phyloP scores from a whole-genome alignment of 2,888 invertebrate genomes.

The Microchrysa polita region DNA sequence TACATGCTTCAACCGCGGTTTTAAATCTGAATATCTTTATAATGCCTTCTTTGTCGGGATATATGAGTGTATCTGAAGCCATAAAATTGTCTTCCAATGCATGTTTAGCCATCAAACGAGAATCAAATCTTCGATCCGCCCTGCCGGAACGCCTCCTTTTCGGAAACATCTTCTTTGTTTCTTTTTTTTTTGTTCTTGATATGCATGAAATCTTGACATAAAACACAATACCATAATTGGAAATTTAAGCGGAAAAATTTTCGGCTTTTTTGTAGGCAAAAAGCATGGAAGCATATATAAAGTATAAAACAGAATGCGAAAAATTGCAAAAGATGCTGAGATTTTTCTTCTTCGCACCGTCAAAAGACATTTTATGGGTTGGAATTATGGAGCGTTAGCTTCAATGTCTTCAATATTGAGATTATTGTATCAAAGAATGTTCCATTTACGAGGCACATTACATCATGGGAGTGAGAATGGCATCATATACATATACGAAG shows the following conservation, averaged over 20 bases:
- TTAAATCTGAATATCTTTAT: slow-evolving; percentile 34
- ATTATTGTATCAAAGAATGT: slow-evolving; percentile 37
- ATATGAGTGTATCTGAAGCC: slow-evolving; percentile 10
- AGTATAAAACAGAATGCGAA: slow-evolving; percentile 29
- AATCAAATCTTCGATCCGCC: slow-evolving; percentile 14
- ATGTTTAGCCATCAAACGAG: slow-evolving; percentile 31
- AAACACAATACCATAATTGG: slow-evolving; percentile 47
- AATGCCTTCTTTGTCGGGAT: slow-evolving; percentile 23
- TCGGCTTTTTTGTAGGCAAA: slow-evolving; percentile 6
- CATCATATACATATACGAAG: not conserved
- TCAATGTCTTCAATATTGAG: slow-evolving; percentile 37
- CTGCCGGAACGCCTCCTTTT: slow-evolving; percentile 7
- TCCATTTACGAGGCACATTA: slow-evolving; percentile 8
- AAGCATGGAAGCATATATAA: not conserved
- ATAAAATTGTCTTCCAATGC: slow-evolving; percentile 38
- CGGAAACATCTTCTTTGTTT: too few relatives aligned
- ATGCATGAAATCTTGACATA: slow-evolving; percentile 45
- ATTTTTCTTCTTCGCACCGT: slow-evolving; percentile 17
- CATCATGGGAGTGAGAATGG: slow-evolving; percentile 5
- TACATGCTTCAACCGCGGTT: not conserved
- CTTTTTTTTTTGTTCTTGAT: slow-evolving; percentile 12
- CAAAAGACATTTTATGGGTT: slow-evolving; percentile 1
- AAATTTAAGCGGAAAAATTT: slow-evolving; percentile 45
- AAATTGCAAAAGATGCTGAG: slow-evolving; percentile 27
- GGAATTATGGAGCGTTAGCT: slow-evolving; percentile 35